phyloP scores from a whole-genome alignment of 2,888 invertebrate genomes.

The Deroplatys truncata region DNA sequence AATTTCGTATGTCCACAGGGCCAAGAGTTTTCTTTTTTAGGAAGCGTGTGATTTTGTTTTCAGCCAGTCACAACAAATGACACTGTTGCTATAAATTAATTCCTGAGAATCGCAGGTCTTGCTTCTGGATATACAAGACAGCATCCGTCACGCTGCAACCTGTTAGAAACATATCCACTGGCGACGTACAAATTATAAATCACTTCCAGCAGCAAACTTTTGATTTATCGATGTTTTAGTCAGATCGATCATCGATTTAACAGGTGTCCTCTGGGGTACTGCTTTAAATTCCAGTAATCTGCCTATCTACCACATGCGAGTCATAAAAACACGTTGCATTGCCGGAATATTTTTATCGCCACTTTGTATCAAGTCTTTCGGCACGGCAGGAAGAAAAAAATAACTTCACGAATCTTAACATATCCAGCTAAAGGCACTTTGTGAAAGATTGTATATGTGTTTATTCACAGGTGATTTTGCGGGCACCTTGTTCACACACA shows the following conservation, averaged over 20 bases:
- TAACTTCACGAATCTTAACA: neutral
- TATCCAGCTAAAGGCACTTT: slow-evolving; percentile 1
- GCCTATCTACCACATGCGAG: neutral
- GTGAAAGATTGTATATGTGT: neutral
- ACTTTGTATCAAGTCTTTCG: neutral
- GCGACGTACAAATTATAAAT: neutral
- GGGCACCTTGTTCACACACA: neutral
- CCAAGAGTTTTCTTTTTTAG: neutral
- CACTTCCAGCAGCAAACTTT: neutral
- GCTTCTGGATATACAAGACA: neutral
- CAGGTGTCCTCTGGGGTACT: neutral
- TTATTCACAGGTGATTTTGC: neutral
- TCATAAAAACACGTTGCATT: neutral
- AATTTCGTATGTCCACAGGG: neutral
- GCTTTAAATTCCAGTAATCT: neutral
- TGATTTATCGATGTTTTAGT: slow-evolving; percentile 7
- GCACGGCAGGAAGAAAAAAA: neutral
- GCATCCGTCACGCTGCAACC: neutral
- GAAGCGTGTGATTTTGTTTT: neutral
- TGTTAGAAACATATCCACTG: neutral
- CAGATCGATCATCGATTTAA: slow-evolving; percentile 7
- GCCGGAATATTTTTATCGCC: neutral
- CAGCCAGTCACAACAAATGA: neutral
- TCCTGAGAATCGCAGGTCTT: neutral
- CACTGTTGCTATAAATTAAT: neutral